Conservation (phyloP, 23 tunicate species). For the Corella eumyota region DNA sequence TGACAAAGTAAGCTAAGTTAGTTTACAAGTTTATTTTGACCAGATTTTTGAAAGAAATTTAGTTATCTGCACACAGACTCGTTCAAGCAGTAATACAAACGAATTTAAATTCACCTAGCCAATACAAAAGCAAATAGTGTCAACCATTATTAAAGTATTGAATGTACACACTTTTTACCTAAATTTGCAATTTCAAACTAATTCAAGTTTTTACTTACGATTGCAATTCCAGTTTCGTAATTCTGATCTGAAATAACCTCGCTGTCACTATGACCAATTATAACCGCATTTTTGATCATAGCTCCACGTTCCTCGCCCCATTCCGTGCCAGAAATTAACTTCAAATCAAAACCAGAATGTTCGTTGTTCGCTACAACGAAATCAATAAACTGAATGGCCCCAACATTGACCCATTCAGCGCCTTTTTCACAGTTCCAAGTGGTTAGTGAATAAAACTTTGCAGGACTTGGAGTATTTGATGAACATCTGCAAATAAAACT, state of each 20-base stretch:
- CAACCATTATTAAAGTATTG: too few species aligned
- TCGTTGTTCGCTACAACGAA: constrained; percentile 79
- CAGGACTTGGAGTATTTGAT: constrained; percentile 43
- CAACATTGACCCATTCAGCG: constrained; percentile 91
- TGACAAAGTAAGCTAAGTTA: not conserved
- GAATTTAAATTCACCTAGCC: too few species aligned
- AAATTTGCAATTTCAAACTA: not conserved
- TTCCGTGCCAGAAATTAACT: constrained; percentile 22
- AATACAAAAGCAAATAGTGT: too few species aligned
- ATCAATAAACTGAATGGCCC: constrained; percentile 89
- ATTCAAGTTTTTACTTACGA: constrained; percentile 29
- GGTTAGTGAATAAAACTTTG: constrained; percentile 53
- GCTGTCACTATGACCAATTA: constrained; percentile 30
- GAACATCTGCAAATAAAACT: constrained; percentile 42
- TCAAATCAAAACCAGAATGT: constrained; percentile 55
- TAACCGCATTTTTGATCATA: constrained; percentile 11
- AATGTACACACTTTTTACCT: too few species aligned
- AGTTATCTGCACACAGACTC: too few species aligned
- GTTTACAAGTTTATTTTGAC: too few species aligned
- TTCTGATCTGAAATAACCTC: not conserved
- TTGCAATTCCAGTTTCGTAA: constrained; percentile 25
- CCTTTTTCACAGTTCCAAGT: constrained; percentile 97
- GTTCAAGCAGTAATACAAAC: too few species aligned
- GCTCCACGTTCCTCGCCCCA: constrained; percentile 48
- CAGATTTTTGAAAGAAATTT: too few species aligned